A percentile compares a stretch with the other conserved stretches of the same genome.
These are phyloP conservation scores for Apocrypta bakeri DNA, from an alignment of 1,140 invertebrate species.

Conservation along the genomic window DNA sequence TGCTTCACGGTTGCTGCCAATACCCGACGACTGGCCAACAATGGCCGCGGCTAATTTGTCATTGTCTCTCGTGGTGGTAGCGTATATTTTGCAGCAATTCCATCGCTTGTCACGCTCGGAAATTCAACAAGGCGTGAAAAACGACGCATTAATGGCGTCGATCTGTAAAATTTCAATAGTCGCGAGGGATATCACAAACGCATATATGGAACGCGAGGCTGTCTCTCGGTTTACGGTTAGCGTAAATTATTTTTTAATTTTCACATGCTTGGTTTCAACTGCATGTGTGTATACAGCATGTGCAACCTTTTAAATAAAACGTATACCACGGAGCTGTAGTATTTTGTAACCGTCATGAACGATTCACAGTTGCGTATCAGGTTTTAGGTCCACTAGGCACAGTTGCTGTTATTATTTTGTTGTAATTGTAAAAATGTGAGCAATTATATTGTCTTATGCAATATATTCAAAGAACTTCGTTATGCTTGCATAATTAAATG, in stretches of 20 bases:
- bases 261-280: background rate
- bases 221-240: background rate
- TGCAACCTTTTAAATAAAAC: too few relatives aligned
- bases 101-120: slow-evolving; percentile 20
- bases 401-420: too few relatives aligned
- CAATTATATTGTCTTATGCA: too few relatives aligned
- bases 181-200: background rate
- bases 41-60: slow-evolving; percentile 60
- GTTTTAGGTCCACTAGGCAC: too few relatives aligned
- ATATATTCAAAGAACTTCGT: too few relatives aligned
- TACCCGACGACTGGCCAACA: slow-evolving; percentile 30
- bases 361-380: too few relatives aligned
- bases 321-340: too few relatives aligned
- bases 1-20: slow-evolving; percentile 4
- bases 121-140: slow-evolving; percentile 47
- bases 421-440: too few relatives aligned
- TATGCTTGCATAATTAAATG: too few relatives aligned
- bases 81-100: slow-evolving; percentile 9
- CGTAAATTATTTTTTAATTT: slow-evolving; percentile 17
- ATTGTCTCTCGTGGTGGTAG: slow-evolving; percentile 52
- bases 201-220: background rate
- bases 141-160: slow-evolving; percentile 41
- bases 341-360: too few relatives aligned
- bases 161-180: background rate
- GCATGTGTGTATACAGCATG: background rate